Evolutionary conservation across 2,888 invertebrate genomes (phyloP).

Genomic region (Synanthedon formicaeformis): DNA sequence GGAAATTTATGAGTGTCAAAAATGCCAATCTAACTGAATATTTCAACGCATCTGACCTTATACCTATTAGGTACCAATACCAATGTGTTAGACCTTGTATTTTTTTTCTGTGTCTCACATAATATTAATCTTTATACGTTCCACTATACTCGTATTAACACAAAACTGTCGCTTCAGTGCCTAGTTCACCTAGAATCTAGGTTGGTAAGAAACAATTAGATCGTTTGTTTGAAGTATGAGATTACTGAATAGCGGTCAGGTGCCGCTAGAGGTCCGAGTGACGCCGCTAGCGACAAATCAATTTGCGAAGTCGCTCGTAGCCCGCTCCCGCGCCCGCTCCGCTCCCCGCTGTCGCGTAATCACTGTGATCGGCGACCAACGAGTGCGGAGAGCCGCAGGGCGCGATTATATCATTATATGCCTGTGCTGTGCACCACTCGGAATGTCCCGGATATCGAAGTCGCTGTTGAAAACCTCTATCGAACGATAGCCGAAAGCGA

Average conservation of each 20-base stretch:
- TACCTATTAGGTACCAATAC: too few species aligned
- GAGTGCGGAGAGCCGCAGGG: slow-evolving; percentile 36
- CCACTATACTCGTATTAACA: too few species aligned
- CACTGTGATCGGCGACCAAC: slow-evolving; percentile 30
- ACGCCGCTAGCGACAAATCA: slow-evolving; percentile 39
- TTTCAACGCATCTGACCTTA: too few species aligned
- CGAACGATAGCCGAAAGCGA: slow-evolving; percentile 38
- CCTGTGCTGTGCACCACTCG: slow-evolving; percentile 15
- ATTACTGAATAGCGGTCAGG: slow-evolving; percentile 19
- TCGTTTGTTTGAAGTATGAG: slow-evolving; percentile 1
- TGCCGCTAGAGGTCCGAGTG: slow-evolving; percentile 14
- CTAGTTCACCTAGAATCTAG: too few species aligned
- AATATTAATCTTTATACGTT: too few species aligned
- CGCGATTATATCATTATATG: slow-evolving; percentile 53
- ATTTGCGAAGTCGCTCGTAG: slow-evolving; percentile 33
- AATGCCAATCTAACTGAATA: too few species aligned
- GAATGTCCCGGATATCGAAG: slow-evolving; percentile 41
- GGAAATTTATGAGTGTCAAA: too few species aligned
- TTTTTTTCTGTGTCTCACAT: too few species aligned
- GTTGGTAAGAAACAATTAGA: too few species aligned
- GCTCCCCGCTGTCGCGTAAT: slow-evolving; percentile 33
- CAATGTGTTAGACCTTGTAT: too few species aligned
- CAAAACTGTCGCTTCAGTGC: too few species aligned
- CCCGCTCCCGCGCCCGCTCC: slow-evolving; percentile 27
- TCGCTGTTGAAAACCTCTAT: slow-evolving; percentile 36